Conservation (phyloP, 2,113 vertebrate genomes). For the Mobula birostris region DNA sequence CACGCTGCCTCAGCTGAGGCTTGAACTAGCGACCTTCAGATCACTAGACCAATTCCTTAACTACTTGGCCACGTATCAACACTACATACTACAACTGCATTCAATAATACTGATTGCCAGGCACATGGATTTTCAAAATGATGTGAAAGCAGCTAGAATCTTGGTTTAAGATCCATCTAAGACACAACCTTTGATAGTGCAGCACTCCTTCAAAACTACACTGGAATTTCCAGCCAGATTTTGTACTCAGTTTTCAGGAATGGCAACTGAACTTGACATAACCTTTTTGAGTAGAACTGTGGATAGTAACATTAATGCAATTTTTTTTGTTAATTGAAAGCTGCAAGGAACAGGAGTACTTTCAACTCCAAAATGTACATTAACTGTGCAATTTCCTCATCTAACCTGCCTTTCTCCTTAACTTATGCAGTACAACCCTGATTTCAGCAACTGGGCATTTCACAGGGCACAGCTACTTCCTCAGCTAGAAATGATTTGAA, state of each 20-base stretch:
- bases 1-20: too few species aligned
- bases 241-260: not conserved
- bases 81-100: too few species aligned
- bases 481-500: not conserved
- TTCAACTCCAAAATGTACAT: too few species aligned
- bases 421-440: not conserved
- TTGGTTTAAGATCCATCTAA: not conserved
- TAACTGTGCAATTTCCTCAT: not conserved
- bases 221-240: not conserved
- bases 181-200: not conserved
- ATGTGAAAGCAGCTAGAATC: too few species aligned
- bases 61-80: too few species aligned
- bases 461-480: not conserved
- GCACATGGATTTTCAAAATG: too few species aligned
- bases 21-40: too few species aligned
- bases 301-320: not conserved
- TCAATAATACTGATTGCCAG: too few species aligned
- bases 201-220: not conserved
- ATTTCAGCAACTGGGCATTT: not conserved
- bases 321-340: not conserved
- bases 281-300: not conserved
- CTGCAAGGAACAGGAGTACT: not conserved
- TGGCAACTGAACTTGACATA: not conserved
- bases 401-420: not conserved
- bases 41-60: too few species aligned